Base-by-base conservation (phyloP, 2,113 vertebrate species). In the Ophthalmolycus amberensis region DNA sequence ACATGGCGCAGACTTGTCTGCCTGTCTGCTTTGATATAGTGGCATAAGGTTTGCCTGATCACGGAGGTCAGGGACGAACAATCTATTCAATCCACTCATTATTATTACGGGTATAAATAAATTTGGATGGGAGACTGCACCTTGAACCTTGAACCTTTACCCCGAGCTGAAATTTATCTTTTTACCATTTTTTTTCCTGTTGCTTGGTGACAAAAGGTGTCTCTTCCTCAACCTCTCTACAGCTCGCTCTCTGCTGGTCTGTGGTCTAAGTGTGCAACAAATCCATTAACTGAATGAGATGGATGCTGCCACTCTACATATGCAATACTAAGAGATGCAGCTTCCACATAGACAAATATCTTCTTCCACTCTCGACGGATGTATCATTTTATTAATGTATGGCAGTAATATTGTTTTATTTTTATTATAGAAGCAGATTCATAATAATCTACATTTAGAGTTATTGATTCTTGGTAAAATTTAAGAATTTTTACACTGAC, bases 81-180 rank as follows among this genome's bases (percentile, higher is more conserved):
- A 96, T 95, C 95, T 95, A 94, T 95, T 93, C 92, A 93, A 93
- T 93, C 95, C 95, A 96, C 95, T 96, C 96, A 93, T 96, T 86
- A 92, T 97, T 97, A 98, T 98, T 97, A 97, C 94, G 95, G 95
- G 95, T 95, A 97, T 96, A 97, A 97, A 98, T 97, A 97, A 97
- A 97, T 96, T 96, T 89, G 96, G 94, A 95, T 96, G 92, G 91
- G 80, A 85, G 81, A 93, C 90, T 96, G 96, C 96, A 96, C 97
- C 96, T 94, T 95, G 96, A 97, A 96, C 97, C 95, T 93, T 97
- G 95, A 97, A 96, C 97, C 95, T 94, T 95, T 95, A 94, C 94
- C 96, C 95, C 77, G 54, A 0, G 88, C 88, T 88, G 94, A 94
- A 88, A 92, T 95, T 94, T 94, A 93, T 92, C 94, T 96, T 93